Evolutionary conservation across 1,140 invertebrate genomes (phyloP), one percentile per base, ranked within the genome.

Genomic region (Aethina tumida): DNA sequence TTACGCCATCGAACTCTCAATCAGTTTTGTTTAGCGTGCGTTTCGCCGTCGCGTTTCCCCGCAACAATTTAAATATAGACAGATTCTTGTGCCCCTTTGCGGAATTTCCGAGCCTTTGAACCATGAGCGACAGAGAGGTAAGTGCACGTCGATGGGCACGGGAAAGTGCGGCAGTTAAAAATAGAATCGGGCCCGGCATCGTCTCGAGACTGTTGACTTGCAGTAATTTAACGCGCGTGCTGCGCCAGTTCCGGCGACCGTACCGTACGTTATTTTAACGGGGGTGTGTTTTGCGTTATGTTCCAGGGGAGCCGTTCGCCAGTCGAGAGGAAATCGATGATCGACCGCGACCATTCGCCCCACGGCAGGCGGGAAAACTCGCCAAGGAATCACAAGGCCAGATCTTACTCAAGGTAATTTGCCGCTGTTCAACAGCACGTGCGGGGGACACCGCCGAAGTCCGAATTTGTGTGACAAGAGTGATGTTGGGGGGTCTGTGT

Each of bases 381-480:
- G 8, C 55, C 55, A 24, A 49, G 55, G 38, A 52, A 54, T 42
- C 53, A 56, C 35, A 59, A 58, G 41, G 44, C 39, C 15, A 55
- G 55, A 41, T 53, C 53, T 38, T 58, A 56, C 38, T 58, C 53
- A 39, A 56, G 54, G 54, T 58, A 47, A 50, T 33, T 26, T 14
- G 7, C n/a, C n/a, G n/a, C n/a, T n/a, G n/a, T n/a, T n/a, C n/a
- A n/a, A n/a, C n/a, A n/a, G n/a, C n/a, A n/a, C n/a, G n/a, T n/a
- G n/a, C n/a, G n/a, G n/a, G n/a, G n/a, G n/a, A n/a, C n/a, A n/a
- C n/a, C n/a, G n/a, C n/a, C n/a, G n/a, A n/a, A n/a, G n/a, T n/a
- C n/a, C n/a, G n/a, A n/a, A n/a, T n/a, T n/a, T n/a, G n/a, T n/a
- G n/a, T n/a, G n/a, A n/a, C n/a, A n/a, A n/a, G n/a, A n/a, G n/a